Evolutionary conservation across 2,888 invertebrate species (phyloP).

Genomic region (Lochmaea crataegi): DNA sequence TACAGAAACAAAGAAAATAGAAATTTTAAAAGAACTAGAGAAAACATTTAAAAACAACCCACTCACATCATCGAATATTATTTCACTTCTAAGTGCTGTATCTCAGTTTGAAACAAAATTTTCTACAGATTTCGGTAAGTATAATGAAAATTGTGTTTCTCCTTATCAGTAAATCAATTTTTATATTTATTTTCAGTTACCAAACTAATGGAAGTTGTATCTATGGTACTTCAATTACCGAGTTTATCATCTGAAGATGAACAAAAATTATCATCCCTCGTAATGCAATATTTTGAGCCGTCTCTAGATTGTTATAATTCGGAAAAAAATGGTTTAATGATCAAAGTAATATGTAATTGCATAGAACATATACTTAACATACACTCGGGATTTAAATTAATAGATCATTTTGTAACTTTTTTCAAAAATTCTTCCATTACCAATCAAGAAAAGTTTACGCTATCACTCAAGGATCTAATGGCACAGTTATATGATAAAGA

Average conservation of each 20-base stretch:
- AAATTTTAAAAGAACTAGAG: conserved; percentile 47
- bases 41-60: conserved; percentile 51
- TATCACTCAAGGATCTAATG: conserved; percentile 38
- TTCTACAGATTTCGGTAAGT: conserved; percentile 42
- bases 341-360: conserved; percentile 48
- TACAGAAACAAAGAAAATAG: conserved; percentile 44
- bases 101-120: conserved; percentile 42
- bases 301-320: conserved; percentile 41
- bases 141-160: neutral
- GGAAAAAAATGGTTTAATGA: conserved; percentile 41
- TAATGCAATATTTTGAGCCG: conserved; percentile 45
- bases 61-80: conserved; percentile 45
- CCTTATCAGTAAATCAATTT: neutral
- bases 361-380: conserved; percentile 48
- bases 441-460: conserved; percentile 43
- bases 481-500: conserved; percentile 44
- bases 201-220: conserved; percentile 44
- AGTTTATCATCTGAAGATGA: conserved; percentile 43
- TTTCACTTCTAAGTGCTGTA: conserved; percentile 45
- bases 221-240: conserved; percentile 38
- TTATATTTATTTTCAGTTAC: conserved; percentile 41
- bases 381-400: conserved; percentile 47
- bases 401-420: conserved; percentile 40
- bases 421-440: conserved; percentile 40
- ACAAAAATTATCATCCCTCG: conserved; percentile 40